Percentiles rank a stretch among this genome's conserved stretches.
phyloP scores from a whole-genome alignment of 2,888 invertebrate species.

The Mycogona germanica region DNA sequence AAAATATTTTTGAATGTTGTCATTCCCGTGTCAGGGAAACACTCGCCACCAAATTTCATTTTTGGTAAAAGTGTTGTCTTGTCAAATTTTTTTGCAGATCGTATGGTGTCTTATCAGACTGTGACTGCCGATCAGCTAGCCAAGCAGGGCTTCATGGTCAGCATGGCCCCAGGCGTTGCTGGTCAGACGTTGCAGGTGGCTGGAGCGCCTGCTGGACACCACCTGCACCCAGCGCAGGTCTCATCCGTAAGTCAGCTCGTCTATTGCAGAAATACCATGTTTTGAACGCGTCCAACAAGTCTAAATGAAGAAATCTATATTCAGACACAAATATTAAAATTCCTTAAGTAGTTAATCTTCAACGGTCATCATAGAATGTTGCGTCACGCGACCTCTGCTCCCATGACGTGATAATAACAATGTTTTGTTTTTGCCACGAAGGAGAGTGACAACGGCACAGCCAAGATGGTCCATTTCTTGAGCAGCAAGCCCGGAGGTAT shows the following conservation, averaged over 20 bases:
- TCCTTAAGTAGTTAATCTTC: no score
- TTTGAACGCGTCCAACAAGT: not conserved
- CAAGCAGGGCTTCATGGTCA: slow-evolving; percentile 19
- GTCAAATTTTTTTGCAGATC: slow-evolving; percentile 12
- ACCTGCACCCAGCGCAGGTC: not conserved
- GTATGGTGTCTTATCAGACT: slow-evolving; percentile 19
- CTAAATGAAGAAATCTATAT: not conserved
- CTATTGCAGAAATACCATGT: not conserved
- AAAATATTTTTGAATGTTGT: not conserved
- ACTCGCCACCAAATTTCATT: not conserved
- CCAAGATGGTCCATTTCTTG: not conserved
- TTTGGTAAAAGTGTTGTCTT: not conserved
- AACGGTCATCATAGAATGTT: no score
- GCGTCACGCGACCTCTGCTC: no score
- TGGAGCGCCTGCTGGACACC: not conserved
- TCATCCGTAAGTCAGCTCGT: not conserved
- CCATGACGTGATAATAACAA: no score
- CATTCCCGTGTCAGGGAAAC: not conserved
- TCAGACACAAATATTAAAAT: no score
- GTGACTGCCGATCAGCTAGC: slow-evolving; percentile 20
- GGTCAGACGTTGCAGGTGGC: not conserved
- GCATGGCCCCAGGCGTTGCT: slow-evolving; percentile 11
- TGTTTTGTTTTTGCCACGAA: no score
- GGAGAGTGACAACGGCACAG: slow-evolving; percentile 1
- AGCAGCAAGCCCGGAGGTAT: slow-evolving; percentile 19